These are phyloP conservation scores for Chromis chromis DNA, from an alignment of 2,797 vertebrate genomes.

Conservation along the genomic window DNA sequence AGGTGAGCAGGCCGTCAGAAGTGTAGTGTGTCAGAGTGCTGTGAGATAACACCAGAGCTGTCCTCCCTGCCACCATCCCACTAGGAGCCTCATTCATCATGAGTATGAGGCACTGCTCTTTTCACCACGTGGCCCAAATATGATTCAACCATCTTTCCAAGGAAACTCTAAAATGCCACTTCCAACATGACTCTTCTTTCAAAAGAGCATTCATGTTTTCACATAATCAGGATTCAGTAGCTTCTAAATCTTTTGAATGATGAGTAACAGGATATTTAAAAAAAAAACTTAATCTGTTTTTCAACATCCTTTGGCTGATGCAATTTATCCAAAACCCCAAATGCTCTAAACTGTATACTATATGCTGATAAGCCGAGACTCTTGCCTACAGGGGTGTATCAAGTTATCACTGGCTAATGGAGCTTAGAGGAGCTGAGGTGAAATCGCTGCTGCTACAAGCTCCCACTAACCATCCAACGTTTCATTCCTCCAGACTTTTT, in stretches of 20 bases:
- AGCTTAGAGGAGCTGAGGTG: slow-evolving; percentile 39
- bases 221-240: background rate
- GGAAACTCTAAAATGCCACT: slow-evolving; percentile 40
- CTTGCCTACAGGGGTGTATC: slow-evolving; percentile 5
- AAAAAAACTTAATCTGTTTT: background rate
- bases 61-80: slow-evolving; percentile 74
- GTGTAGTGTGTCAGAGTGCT: slow-evolving; percentile 64
- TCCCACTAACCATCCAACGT: slow-evolving; percentile 36
- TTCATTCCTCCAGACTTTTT: slow-evolving; percentile 43
- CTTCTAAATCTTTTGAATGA: background rate
- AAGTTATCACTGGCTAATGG: slow-evolving; percentile 8
- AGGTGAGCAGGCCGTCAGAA: slow-evolving; percentile 67
- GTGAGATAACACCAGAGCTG: slow-evolving; percentile 79
- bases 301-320: background rate
- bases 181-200: slow-evolving; percentile 44
- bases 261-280: background rate
- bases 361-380: background rate
- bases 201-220: slow-evolving; percentile 18
- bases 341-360: background rate
- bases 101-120: slow-evolving; percentile 53
- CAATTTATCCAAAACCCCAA: background rate
- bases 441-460: slow-evolving; percentile 31
- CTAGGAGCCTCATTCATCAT: slow-evolving; percentile 79
- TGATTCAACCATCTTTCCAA: slow-evolving; percentile 38
- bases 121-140: slow-evolving; percentile 43